phyloP scores from a whole-genome alignment of 2,797 vertebrate species.

The Poeciliopsis gracilis region DNA sequence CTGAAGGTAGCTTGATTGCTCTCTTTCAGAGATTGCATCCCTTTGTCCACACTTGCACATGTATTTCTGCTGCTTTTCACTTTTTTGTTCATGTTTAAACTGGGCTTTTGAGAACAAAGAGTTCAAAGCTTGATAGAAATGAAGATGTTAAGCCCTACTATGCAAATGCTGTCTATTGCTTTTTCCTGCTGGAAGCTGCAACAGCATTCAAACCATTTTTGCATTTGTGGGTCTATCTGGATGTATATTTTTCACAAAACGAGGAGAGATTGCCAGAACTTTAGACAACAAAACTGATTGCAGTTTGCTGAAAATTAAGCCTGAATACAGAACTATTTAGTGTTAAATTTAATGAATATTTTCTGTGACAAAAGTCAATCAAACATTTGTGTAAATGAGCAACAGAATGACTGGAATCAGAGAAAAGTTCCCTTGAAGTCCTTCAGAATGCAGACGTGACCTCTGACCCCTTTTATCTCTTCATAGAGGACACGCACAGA shows the following conservation, averaged over 20 bases:
- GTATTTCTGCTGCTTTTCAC: not conserved
- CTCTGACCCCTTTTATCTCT: constrained; percentile 61
- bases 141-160: not conserved
- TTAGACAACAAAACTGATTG: too few relatives aligned
- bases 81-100: not conserved
- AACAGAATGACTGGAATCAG: constrained; percentile 17
- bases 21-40: not conserved
- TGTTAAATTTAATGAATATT: too few relatives aligned
- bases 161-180: not conserved
- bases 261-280: too few relatives aligned
- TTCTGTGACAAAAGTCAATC: too few relatives aligned
- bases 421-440: constrained; percentile 28
- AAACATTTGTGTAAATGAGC: constrained; percentile 9
- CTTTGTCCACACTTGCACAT: not conserved
- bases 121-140: not conserved
- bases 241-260: too few relatives aligned
- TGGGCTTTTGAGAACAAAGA: not conserved
- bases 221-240: not conserved
- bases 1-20: not conserved
- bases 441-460: constrained; percentile 45
- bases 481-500: constrained; percentile 38
- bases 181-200: not conserved
- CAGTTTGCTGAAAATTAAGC: too few relatives aligned
- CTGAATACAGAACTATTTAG: too few relatives aligned
- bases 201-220: not conserved